These are phyloP conservation scores for Pelagia noctiluca DNA, from an alignment of 30 jellyfish, hydroid and myxozoan species.

Conservation along the genomic window DNA sequence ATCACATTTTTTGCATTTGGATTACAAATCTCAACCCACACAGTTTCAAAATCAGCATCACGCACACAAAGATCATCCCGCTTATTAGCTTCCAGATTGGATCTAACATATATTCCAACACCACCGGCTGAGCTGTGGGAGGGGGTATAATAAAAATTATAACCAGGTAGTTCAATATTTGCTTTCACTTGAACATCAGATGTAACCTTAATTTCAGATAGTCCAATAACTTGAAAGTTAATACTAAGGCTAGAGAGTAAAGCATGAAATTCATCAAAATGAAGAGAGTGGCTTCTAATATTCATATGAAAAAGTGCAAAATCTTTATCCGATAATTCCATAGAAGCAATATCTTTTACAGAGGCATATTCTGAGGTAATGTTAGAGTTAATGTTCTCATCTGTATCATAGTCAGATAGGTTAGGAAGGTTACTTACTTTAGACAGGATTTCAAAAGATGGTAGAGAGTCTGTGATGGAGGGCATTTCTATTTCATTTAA, in stretches of 20 bases:
- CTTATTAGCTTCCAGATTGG: too few relatives aligned
- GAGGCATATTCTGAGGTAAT: conserved; percentile 18
- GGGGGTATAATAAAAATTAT: conserved; percentile 13
- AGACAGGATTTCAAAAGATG: conserved; percentile 13
- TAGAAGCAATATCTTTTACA: neutral
- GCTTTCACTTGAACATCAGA: neutral
- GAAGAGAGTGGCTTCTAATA: conserved; percentile 29
- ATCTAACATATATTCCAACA: too few relatives aligned
- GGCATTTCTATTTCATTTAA: conserved; percentile 12
- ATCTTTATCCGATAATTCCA: conserved; percentile 7
- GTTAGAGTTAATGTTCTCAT: conserved; percentile 17
- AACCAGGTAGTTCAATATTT: conserved; percentile 41
- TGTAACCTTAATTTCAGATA: conserved; percentile 12
- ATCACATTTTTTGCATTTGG: too few relatives aligned
- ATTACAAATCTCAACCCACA: too few relatives aligned
- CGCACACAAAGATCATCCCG: too few relatives aligned
- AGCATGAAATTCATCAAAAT: conserved; percentile 6
- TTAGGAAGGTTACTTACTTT: conserved; percentile 7
- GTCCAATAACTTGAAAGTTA: conserved; percentile 16
- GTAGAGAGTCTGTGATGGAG: conserved; percentile 4
- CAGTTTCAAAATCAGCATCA: too few relatives aligned
- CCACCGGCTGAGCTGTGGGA: conserved; percentile 29
- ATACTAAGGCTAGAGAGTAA: conserved; percentile 10
- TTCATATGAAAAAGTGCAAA: conserved; percentile 24
- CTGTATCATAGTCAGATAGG: conserved; percentile 23